phyloP scores from a whole-genome alignment of 2,888 invertebrate species.

The Camptogramma bilineatum region DNA sequence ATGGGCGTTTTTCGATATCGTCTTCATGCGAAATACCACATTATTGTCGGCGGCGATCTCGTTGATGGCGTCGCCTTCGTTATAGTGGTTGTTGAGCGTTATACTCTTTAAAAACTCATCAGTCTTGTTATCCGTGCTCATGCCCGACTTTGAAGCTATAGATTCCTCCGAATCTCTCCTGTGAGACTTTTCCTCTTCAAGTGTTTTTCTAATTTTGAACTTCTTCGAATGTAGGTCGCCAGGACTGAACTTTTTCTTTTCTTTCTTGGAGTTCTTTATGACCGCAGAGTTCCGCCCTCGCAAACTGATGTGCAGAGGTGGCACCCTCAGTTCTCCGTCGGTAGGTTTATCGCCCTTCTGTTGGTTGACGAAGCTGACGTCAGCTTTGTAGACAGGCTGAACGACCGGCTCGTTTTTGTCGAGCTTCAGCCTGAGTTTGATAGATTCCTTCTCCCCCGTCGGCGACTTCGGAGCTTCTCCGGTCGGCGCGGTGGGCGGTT shows the following conservation, averaged over 20 bases:
- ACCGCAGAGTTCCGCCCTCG: slow-evolving; percentile 94
- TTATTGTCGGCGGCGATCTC: slow-evolving; percentile 76
- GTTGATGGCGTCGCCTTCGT: slow-evolving; percentile 68
- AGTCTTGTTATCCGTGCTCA: slow-evolving; percentile 72
- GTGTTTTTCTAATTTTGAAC: slow-evolving; percentile 78
- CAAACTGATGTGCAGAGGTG: slow-evolving; percentile 94
- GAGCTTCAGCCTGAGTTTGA: slow-evolving; percentile 92
- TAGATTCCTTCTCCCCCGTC: slow-evolving; percentile 88
- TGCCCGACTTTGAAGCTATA: slow-evolving; percentile 66
- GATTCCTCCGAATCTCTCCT: slow-evolving; percentile 70
- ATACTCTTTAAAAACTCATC: slow-evolving; percentile 76
- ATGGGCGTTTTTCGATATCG: slow-evolving; percentile 80
- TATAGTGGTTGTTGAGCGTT: slow-evolving; percentile 74
- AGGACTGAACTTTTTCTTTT: slow-evolving; percentile 84
- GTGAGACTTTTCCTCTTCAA: slow-evolving; percentile 73
- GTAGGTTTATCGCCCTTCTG: slow-evolving; percentile 79
- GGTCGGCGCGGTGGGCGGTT: slow-evolving; percentile 53
- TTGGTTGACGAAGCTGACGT: slow-evolving; percentile 89
- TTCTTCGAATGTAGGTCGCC: slow-evolving; percentile 83
- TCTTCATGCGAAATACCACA: slow-evolving; percentile 79
- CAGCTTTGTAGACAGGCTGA: slow-evolving; percentile 92
- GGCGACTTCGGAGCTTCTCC: slow-evolving; percentile 70
- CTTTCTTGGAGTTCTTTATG: slow-evolving; percentile 91
- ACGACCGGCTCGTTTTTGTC: slow-evolving; percentile 93
- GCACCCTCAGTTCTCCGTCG: slow-evolving; percentile 91